Conservation (phyloP, 2,113 vertebrate genomes). For the Gasterosteus aculeatus region DNA sequence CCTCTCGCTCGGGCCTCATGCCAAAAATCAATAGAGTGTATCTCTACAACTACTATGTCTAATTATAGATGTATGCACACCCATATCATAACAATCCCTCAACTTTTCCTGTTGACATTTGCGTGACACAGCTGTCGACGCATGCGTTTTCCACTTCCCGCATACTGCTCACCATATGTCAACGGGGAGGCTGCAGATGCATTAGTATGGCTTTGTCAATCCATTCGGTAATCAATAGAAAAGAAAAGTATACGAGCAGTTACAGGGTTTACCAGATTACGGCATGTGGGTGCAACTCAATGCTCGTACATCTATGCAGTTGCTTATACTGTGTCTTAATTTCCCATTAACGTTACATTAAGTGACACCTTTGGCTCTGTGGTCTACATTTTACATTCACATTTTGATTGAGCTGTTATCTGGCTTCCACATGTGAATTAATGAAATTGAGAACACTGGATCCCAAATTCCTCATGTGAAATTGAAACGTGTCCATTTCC, state of each 20-base stretch:
- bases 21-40: not conserved
- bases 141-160: not conserved
- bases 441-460: no score
- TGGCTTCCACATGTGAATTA: not conserved
- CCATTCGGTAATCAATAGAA: not conserved
- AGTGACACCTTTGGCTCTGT: not conserved
- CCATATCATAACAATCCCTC: not conserved
- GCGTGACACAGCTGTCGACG: not conserved
- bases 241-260: not conserved
- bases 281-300: not conserved
- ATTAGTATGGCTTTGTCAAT: constrained; percentile 8
- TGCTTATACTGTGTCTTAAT: not conserved
- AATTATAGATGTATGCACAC: not conserved
- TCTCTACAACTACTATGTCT: not conserved
- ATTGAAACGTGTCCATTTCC: constrained; percentile 4
- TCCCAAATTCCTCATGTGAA: not conserved
- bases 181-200: constrained; percentile 5
- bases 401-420: not conserved
- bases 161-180: not conserved
- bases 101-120: not conserved
- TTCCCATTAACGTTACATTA: not conserved
- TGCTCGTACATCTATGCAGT: not conserved
- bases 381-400: no score
- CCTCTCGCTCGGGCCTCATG: not conserved
- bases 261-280: not conserved